These are phyloP conservation scores for Proterorhinus semilunaris DNA, from an alignment of 2,113 vertebrate species.

Conservation along the genomic window DNA sequence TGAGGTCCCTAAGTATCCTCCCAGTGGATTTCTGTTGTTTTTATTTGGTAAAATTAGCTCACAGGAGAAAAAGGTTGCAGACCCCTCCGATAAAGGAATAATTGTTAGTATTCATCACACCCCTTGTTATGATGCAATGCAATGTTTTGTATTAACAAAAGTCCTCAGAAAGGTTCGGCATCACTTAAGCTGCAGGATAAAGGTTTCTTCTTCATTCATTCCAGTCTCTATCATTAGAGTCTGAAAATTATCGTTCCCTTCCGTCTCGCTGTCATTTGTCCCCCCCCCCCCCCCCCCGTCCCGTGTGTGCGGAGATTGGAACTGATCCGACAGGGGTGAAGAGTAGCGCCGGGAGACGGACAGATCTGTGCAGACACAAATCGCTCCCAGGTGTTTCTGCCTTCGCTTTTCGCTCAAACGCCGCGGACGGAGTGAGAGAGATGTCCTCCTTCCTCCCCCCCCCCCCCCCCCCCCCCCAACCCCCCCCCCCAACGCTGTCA, in stretches of 20 bases:
- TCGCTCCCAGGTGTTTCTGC: conserved; percentile 65
- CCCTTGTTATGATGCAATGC: too few relatives aligned
- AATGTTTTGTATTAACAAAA: too few relatives aligned
- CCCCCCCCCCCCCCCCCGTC: conserved; percentile 20
- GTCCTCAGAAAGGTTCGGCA: too few relatives aligned
- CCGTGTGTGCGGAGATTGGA: conserved; percentile 39
- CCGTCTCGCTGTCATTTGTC: conserved; percentile 38
- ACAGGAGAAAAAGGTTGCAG: too few relatives aligned
- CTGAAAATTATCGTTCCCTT: conserved; percentile 32
- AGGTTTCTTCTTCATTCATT: conserved; percentile 15
- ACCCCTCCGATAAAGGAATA: too few relatives aligned
- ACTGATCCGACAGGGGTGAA: conserved; percentile 36
- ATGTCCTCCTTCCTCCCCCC: conserved; percentile 3
- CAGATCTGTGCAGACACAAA: conserved; percentile 63
- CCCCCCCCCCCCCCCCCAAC: too few relatives aligned
- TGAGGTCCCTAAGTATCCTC: too few relatives aligned
- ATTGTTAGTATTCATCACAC: too few relatives aligned
- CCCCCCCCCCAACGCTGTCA: conserved; percentile 59
- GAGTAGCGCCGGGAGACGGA: conserved; percentile 22
- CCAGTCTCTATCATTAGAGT: conserved; percentile 37
- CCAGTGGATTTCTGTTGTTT: too few relatives aligned
- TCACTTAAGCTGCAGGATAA: too few relatives aligned
- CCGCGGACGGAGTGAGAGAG: conserved; percentile 30
- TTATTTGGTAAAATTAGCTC: too few relatives aligned
- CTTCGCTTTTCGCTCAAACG: conserved; percentile 14